Evolutionary conservation across 2,113 vertebrate species (phyloP).

Genomic region (Oophaga pumilio): DNA sequence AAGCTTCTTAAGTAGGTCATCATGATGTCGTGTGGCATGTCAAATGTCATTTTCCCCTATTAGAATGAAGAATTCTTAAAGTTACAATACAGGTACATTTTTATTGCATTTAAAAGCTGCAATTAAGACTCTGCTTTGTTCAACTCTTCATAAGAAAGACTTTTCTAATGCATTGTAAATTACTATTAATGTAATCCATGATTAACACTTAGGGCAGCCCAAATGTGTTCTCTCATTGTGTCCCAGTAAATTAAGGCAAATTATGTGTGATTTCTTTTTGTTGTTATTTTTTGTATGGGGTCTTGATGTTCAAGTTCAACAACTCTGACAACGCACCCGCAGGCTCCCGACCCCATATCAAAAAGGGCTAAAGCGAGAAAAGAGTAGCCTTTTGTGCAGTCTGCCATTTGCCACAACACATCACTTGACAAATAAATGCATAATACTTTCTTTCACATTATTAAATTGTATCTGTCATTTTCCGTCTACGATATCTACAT

Average conservation of each 20-base stretch:
- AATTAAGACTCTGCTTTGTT: conserved; percentile 55
- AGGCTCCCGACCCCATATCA: conserved; percentile 56
- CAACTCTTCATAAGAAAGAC: conserved; percentile 61
- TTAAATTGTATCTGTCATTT: conserved; percentile 56
- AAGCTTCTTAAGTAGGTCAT: conserved; percentile 65
- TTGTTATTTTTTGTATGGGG: conserved; percentile 60
- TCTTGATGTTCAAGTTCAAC: conserved; percentile 57
- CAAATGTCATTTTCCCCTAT: conserved; percentile 66
- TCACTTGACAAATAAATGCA: conserved; percentile 66
- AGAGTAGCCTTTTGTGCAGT: conserved; percentile 55
- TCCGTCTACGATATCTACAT: conserved; percentile 34
- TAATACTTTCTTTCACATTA: conserved; percentile 57
- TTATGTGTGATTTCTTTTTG: conserved; percentile 60
- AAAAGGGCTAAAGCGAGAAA: conserved; percentile 63
- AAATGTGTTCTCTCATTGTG: conserved; percentile 62
- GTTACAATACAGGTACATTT: conserved; percentile 62
- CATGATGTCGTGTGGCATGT: conserved; percentile 60
- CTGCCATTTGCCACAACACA: conserved; percentile 69
- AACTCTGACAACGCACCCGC: conserved; percentile 53
- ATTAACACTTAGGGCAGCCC: conserved; percentile 62
- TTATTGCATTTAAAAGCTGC: conserved; percentile 64
- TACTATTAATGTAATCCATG: conserved; percentile 61
- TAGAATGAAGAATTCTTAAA: conserved; percentile 62
- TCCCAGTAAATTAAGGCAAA: conserved; percentile 57
- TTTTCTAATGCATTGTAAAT: conserved; percentile 67